Evolutionary conservation across 1,140 invertebrate species (phyloP), one percentile per base, ranked within the genome.

Genomic region (Aphis gossypii): DNA sequence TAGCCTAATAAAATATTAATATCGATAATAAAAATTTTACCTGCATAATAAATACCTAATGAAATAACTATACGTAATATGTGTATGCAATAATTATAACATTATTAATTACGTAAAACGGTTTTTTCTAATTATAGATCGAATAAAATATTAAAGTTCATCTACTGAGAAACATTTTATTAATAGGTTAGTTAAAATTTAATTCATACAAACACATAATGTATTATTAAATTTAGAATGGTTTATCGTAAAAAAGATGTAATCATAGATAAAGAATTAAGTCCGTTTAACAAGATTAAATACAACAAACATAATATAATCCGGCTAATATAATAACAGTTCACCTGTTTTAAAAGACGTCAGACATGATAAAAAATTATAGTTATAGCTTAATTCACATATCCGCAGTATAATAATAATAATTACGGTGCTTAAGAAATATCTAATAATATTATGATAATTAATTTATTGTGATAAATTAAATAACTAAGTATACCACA

Each of bases 221-320:
- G 25, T 14, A 44, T 46, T 18, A 30, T 89, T 89, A 35, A 54
- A 56, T 56, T 89, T 89, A 25, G 25, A 89, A 56, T 35, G 14
- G 54, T 56, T 56, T 25, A 25, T 23, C 51, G 23, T 56, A 89
- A 8, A 54, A 89, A 89, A 51, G n/a, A 89, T 14, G 35, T 54
- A 54, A 35, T 54, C 35, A 38, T 89, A 89, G 48, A 89, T 38
- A 89, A 54, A 56, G 88, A 21, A 54, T 35, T 21, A 89, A 89
- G 38, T 54, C n/a, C n/a, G 21, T 56, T 89, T 89, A 89, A 89
- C 51, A 38, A 89, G 51, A 89, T 89, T 56, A 56, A 56, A 56
- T 21, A 51, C 46, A 51, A 54, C 46, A 54, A 51, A 35, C 51
- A 56, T n/a, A 88, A 38, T 76, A 38, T 87, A 48, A 84, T 25